These are phyloP conservation scores for Nicator chloris DNA, from an alignment of 2,113 vertebrate genomes.

Conservation along the genomic window DNA sequence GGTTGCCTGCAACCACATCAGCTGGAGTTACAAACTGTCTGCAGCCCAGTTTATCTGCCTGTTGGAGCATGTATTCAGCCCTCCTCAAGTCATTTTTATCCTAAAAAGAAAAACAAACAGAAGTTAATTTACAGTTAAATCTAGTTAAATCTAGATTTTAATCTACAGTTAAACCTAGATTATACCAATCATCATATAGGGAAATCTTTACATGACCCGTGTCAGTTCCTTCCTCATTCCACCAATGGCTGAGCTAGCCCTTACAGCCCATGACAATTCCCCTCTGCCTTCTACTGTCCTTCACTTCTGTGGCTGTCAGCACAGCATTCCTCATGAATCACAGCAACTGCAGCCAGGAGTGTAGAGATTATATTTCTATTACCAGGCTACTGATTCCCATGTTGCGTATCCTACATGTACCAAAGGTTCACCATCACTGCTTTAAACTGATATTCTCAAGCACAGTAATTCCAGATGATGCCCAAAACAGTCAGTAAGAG, in stretches of 20 bases:
- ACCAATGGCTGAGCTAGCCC: not conserved
- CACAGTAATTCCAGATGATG: not conserved
- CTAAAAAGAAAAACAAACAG: slow-evolving; percentile 65
- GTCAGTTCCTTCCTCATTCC: not conserved
- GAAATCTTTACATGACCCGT: not conserved
- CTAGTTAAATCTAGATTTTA: not conserved
- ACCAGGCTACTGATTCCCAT: not conserved
- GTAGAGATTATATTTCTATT: not conserved
- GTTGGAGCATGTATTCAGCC: slow-evolving; percentile 89
- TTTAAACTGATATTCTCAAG: not conserved
- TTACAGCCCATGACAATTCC: not conserved
- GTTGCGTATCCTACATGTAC: not conserved
- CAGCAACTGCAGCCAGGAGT: not conserved
- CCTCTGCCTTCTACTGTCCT: not conserved
- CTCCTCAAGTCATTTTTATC: slow-evolving; percentile 82
- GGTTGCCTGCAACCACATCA: slow-evolving; percentile 92
- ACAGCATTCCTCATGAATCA: not conserved
- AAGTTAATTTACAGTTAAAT: not conserved
- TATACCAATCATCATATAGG: not conserved
- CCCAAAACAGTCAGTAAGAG: not conserved
- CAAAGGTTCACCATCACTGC: not conserved
- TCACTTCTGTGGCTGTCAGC: not conserved
- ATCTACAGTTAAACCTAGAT: not conserved
- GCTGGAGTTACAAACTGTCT: slow-evolving; percentile 92
- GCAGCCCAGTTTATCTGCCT: slow-evolving; percentile 92